phyloP scores from a whole-genome alignment of 2,113 vertebrate genomes.

The Pongo abelii region DNA sequence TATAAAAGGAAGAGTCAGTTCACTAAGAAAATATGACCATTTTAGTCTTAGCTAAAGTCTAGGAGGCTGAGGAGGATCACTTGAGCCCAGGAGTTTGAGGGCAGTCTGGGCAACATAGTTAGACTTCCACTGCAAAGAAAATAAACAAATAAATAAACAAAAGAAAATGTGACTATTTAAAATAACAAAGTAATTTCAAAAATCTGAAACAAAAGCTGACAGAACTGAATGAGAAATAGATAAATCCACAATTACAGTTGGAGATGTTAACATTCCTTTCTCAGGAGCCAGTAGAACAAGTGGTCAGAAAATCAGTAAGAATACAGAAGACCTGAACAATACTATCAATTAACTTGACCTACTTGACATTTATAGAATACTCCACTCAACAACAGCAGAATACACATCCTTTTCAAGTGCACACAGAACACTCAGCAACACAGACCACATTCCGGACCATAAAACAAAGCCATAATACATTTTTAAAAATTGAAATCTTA shows the following conservation, averaged over 20 bases:
- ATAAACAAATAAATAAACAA: too few species aligned
- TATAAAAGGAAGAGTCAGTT: neutral
- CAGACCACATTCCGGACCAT: neutral
- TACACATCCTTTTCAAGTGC: neutral
- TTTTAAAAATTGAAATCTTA: neutral
- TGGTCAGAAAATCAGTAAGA: neutral
- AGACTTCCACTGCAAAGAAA: too few species aligned
- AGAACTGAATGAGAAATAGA: neutral
- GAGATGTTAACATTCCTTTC: neutral
- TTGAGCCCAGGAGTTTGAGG: too few species aligned
- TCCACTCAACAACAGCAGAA: neutral
- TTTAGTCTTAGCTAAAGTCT: too few species aligned
- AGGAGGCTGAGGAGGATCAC: too few species aligned
- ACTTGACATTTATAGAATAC: neutral
- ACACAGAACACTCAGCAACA: neutral
- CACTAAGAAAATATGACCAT: neutral
- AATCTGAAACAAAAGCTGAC: neutral
- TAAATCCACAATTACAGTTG: neutral
- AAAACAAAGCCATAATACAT: neutral
- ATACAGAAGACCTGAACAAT: neutral
- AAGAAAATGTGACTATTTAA: neutral
- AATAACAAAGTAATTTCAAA: neutral
- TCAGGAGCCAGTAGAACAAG: neutral
- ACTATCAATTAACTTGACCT: neutral
- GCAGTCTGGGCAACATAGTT: too few species aligned